Evolutionary conservation across 1,140 invertebrate genomes (phyloP), one percentile per base, ranked within the genome.

Genomic region (Meteorus sp.): DNA sequence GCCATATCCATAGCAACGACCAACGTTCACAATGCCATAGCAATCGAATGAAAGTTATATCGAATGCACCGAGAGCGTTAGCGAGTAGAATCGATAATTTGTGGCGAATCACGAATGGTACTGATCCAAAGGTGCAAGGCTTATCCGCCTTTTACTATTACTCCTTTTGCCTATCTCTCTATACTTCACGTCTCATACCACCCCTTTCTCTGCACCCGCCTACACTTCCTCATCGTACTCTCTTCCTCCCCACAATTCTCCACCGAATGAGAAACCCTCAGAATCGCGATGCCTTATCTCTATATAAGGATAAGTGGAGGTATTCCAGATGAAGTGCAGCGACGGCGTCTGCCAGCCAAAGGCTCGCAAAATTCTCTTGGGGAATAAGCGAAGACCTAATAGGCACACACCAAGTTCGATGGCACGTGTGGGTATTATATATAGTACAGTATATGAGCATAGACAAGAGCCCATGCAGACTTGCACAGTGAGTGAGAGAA

Each of bases 211-310:
- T n/a, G n/a, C n/a, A n/a, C n/a, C n/a, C 20, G 11, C 27, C n/a
- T 20, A 25, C 48, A 17, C 25, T 6, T 13, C 31, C 22, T 22
- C 3, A 53, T 13, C 9, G 11, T 11, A 6, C 6, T 29, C 15
- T 39, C 20, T 22, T n/a, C 3, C 11, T 20, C 15, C 15, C 37
- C 20, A 9, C 11, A n/a, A n/a, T n/a, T n/a, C 8, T 27, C 23
- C 25, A 39, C 13, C 31, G 17, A 35, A 47, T 29, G 59, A 51
- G 45, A 37, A 41, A 55, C 23, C 31, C n/a, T 58, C 64, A 61
- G 67, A 71, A 72, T 74, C 67, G 65, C 66, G 67, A 71, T 72
- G 63, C 65, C 70, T 72, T 72, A 74, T 74, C 72, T 71, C 62
- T 60, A 53, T n/a, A n/a, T 13, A 51, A 31, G 62, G 65, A 72